Evolutionary conservation across 2,797 vertebrate genomes (phyloP).

Genomic region (Tangara arthus): DNA sequence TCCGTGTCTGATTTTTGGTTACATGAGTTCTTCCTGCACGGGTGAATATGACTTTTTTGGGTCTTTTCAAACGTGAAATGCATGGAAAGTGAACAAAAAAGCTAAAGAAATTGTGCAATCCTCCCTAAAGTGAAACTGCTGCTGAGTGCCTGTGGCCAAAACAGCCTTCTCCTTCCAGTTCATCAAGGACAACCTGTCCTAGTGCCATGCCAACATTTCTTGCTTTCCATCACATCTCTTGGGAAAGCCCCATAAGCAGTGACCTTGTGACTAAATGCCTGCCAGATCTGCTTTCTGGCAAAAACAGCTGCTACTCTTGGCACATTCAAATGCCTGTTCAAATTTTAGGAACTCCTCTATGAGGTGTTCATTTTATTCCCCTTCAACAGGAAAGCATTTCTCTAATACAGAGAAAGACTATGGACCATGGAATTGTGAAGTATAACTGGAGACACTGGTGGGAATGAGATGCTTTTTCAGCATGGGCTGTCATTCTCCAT

Average conservation of each 20-base stretch:
- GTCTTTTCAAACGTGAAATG: background rate
- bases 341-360: slow-evolving; percentile 60
- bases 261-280: slow-evolving; percentile 66
- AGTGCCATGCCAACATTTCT: slow-evolving; percentile 44
- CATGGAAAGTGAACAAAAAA: background rate
- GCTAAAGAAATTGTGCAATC: background rate
- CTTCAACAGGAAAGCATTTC: slow-evolving; percentile 37
- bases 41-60: background rate
- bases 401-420: slow-evolving; percentile 33
- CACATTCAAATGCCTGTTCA: slow-evolving; percentile 41
- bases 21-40: background rate
- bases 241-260: slow-evolving; percentile 64
- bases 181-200: slow-evolving; percentile 66
- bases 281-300: slow-evolving; percentile 67
- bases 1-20: background rate
- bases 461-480: slow-evolving; percentile 8
- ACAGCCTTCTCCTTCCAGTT: slow-evolving; percentile 67
- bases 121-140: slow-evolving; percentile 14
- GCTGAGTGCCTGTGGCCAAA: slow-evolving; percentile 55
- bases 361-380: slow-evolving; percentile 63
- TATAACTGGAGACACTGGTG: background rate
- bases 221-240: slow-evolving; percentile 47
- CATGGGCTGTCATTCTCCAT: slow-evolving; percentile 19
- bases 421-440: background rate
- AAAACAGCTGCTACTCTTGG: slow-evolving; percentile 71